Evolutionary conservation across 2,797 vertebrate genomes (phyloP), one percentile per base, ranked within the genome.

Genomic region (Mycteria americana): DNA sequence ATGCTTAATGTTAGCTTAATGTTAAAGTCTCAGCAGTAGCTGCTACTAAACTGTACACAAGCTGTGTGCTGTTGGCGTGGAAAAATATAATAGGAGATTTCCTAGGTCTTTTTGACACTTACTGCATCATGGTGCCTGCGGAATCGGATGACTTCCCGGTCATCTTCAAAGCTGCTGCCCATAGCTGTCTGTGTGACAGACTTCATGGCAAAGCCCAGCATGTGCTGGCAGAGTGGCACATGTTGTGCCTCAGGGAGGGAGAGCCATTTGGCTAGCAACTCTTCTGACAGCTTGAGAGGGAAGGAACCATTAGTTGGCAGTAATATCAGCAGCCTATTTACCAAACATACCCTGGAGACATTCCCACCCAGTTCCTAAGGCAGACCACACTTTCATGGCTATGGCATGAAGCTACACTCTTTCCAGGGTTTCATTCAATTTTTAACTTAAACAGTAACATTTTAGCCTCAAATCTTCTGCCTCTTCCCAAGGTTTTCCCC

Each of bases 201-300:
- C 97, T 99, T 99, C 99, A 99, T 98, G 92, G 99, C 98, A 98
- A 99, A 98, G 50, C 99, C 99, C 84, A 99, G 98, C 96, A 99
- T 98, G 96, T 99, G 99, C 85, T 99, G 98, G 88, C 98, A 99
- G 74, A 99, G 98, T 4, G 99, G 99, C 5, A 98, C 98, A n/a
- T 99, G 99, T 80, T 99, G 99, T 39, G 97, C 97, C 82, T 98
- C 98, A 0, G 99, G 99, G 91, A 98, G 98, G 4, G 98, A 98
- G 37, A 97, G 97, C 99, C 99, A 99, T 96, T 99, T 99, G 67
- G 95, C 98, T 65, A 99, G 97, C 85, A 99, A 95, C 97, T 99
- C 99, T 91, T 99, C 99, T 53, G 98, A 99, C 90, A 99, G 97
- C 99, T 99, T 73, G 92, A 91, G 96, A 95, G 51, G 76, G 73